Evolutionary conservation across 1,140 invertebrate genomes (phyloP), one percentile per base, ranked within the genome.

Genomic region (Steinernema feltiae): DNA sequence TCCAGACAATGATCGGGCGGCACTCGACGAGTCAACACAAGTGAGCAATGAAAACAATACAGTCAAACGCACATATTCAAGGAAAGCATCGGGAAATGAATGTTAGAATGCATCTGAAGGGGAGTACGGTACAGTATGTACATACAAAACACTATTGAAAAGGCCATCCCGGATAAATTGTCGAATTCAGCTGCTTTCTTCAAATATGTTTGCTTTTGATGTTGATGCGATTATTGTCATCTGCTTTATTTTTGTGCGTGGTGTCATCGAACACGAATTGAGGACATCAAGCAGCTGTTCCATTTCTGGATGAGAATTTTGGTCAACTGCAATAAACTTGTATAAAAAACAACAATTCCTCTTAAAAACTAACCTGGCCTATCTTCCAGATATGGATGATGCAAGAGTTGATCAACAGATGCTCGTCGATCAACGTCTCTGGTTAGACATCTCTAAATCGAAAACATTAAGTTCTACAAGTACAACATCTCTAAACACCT

Each of bases 341-440:
- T n/a, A n/a, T n/a, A n/a, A n/a, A n/a, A n/a, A n/a, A n/a, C n/a
- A n/a, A n/a, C n/a, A n/a, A n/a, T n/a, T n/a, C n/a, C n/a, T n/a
- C n/a, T n/a, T n/a, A n/a, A n/a, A n/a, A n/a, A n/a, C n/a, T n/a
- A n/a, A 41, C 1, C 1, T 73, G 35, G 1, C 18, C 27, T 73
- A 18, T 53, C 35, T 18, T 41, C 17, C 72, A 90, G 84, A 81
- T 92, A 93, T 1, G 90, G 88, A 87, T 92, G 89, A 70, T 89
- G 80, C 1, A 93, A 85, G 12, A 94, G 87, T 73, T 94, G 90
- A 21, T 90, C 88, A 18, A 92, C 91, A 0, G 91, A 91, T 0
- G 92, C 91, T 75, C 93, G 88, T 30, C 89, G 84, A 82, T 91
- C 91, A 0, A 90, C 89, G 84, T 94, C 89, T 76, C 91, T 88